A percentile compares a stretch with the other conserved stretches of the same genome.
Conservation (phyloP, 1,140 invertebrate genomes). For the Drosophila sturtevanti region DNA sequence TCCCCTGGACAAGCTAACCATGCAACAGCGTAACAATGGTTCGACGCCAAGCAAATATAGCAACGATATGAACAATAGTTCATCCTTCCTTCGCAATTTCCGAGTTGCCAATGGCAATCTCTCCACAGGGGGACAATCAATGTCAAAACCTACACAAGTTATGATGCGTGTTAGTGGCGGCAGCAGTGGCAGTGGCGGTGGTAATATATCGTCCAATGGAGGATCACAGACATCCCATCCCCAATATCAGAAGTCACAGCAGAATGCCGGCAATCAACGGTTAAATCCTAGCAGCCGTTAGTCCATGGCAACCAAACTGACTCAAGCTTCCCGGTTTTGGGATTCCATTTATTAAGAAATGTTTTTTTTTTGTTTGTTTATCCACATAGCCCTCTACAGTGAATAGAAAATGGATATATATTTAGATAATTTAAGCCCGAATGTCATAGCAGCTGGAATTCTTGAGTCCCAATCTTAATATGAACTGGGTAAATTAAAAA, state of each 20-base stretch:
- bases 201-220: neutral
- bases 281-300: neutral
- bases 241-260: neutral
- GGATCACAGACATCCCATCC: neutral
- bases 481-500: neutral
- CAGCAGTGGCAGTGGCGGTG: neutral
- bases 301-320: neutral
- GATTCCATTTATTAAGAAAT: neutral
- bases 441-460: too few species aligned
- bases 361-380: neutral
- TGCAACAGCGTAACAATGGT: neutral
- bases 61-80: slow-evolving; percentile 20
- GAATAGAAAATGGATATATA: neutral
- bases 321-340: neutral
- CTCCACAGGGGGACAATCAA: slow-evolving; percentile 28
- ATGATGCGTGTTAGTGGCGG: neutral
- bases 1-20: slow-evolving; percentile 54
- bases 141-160: slow-evolving; percentile 19
- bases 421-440: neutral
- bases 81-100: slow-evolving; percentile 35
- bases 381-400: neutral
- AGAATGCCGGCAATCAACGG: neutral
- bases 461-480: neutral
- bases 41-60: neutral
- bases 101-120: slow-evolving; percentile 36